These are phyloP conservation scores for Cyclina sinensis DNA, from an alignment of 1,140 invertebrate species.

Conservation along the genomic window DNA sequence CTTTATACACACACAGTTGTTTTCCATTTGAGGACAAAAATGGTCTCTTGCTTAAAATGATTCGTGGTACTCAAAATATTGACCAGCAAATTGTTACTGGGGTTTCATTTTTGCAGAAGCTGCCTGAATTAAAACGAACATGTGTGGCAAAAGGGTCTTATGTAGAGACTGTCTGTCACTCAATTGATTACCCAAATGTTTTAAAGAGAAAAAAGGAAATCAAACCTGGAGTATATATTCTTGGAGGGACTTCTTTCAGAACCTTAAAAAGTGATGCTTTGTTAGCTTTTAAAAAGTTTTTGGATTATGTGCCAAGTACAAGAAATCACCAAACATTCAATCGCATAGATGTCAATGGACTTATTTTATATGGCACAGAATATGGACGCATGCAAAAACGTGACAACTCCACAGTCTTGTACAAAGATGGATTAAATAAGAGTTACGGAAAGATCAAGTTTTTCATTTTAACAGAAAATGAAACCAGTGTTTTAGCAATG, in stretches of 20 bases:
- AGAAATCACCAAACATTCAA: slow-evolving; percentile 17
- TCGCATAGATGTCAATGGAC: neutral
- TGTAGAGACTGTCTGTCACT: slow-evolving; percentile 10
- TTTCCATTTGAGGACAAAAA: slow-evolving; percentile 71
- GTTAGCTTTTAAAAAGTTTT: neutral
- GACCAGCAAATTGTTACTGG: slow-evolving; percentile 67
- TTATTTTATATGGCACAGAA: slow-evolving; percentile 37
- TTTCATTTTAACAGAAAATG: neutral
- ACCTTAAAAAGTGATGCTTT: slow-evolving; percentile 14
- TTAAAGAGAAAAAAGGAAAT: slow-evolving; percentile 34
- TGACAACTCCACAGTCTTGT: slow-evolving; percentile 30
- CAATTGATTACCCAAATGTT: slow-evolving; percentile 51
- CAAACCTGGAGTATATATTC: slow-evolving; percentile 20
- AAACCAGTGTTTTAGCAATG: neutral
- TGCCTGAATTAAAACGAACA: slow-evolving; percentile 65
- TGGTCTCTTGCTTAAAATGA: slow-evolving; percentile 61
- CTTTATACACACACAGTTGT: slow-evolving; percentile 68
- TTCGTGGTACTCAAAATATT: slow-evolving; percentile 66
- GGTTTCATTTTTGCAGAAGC: slow-evolving; percentile 68
- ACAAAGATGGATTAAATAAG: neutral
- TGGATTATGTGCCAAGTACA: neutral
- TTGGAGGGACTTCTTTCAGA: slow-evolving; percentile 39
- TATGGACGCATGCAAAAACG: slow-evolving; percentile 54
- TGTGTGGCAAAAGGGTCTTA: neutral
- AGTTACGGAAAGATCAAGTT: too few relatives aligned